Evolutionary conservation across 2,797 vertebrate species (phyloP).

Genomic region (Urocyon cinereoargenteus): DNA sequence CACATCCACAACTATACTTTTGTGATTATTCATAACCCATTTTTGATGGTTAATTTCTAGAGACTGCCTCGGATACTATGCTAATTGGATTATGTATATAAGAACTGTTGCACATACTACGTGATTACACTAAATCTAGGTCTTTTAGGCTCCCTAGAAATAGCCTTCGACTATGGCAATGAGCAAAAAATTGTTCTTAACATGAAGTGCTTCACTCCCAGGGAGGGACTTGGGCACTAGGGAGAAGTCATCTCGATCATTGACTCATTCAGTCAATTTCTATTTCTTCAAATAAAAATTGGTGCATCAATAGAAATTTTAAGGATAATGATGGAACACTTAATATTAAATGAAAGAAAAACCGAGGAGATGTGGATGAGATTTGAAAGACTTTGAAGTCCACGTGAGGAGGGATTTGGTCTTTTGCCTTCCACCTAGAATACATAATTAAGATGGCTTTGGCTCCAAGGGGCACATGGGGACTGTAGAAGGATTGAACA

Average conservation of each 20-base stretch:
- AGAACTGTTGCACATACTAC: not conserved
- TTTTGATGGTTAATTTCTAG: conserved; percentile 12
- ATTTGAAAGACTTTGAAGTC: conserved; percentile 70
- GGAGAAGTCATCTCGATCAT: conserved; percentile 43
- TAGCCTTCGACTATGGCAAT: not conserved
- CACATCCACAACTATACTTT: not conserved
- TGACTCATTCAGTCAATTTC: conserved; percentile 54
- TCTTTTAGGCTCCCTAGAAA: not conserved
- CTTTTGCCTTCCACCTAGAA: conserved; percentile 74
- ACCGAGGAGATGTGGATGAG: conserved; percentile 36
- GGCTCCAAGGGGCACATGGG: conserved; percentile 58
- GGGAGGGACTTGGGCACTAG: not conserved
- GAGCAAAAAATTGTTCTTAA: not conserved
- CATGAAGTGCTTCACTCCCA: not conserved
- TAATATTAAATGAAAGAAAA: conserved; percentile 78
- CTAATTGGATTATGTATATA: not conserved
- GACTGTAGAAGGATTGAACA: conserved; percentile 62
- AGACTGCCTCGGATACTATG: not conserved
- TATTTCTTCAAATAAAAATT: conserved; percentile 74
- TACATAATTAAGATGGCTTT: conserved; percentile 74
- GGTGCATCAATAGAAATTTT: conserved; percentile 56
- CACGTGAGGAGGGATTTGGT: conserved; percentile 50
- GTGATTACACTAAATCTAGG: not conserved
- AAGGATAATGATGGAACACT: conserved; percentile 65
- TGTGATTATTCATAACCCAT: not conserved